A percentile compares a stretch with the other conserved stretches of the same genome.
Conservation (phyloP, 2,888 invertebrate species). For the Drosophila parthenogenetica region DNA sequence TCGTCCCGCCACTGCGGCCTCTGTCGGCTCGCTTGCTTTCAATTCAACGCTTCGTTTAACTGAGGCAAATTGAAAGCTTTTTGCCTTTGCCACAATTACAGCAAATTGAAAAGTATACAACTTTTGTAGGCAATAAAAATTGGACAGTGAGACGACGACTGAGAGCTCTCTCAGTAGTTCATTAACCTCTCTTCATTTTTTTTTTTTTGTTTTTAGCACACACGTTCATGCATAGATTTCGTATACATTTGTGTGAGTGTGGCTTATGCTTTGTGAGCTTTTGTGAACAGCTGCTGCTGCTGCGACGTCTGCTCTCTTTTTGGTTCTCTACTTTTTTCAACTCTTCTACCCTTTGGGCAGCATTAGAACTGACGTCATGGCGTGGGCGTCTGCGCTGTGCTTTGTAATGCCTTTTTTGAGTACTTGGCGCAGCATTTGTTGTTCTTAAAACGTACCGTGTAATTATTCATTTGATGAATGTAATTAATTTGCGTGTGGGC, state of each 20-base stretch:
- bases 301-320: slow-evolving; percentile 14
- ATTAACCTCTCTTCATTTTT: slow-evolving; percentile 54
- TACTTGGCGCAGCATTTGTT: slow-evolving; percentile 39
- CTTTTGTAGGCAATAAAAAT: slow-evolving; percentile 72
- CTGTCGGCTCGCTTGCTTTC: slow-evolving; percentile 58
- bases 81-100: slow-evolving; percentile 66
- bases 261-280: slow-evolving; percentile 38
- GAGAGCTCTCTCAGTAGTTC: slow-evolving; percentile 52
- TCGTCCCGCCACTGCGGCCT: too few relatives aligned
- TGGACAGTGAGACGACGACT: slow-evolving; percentile 59
- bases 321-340: neutral
- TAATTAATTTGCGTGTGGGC: slow-evolving; percentile 47
- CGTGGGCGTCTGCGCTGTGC: slow-evolving; percentile 56
- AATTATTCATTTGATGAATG: slow-evolving; percentile 61
- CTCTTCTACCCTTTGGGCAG: slow-evolving; percentile 11
- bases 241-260: slow-evolving; percentile 17
- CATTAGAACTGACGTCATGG: slow-evolving; percentile 53
- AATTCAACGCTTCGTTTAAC: slow-evolving; percentile 80
- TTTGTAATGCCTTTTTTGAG: slow-evolving; percentile 62
- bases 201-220: slow-evolving; percentile 39
- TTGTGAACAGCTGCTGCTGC: slow-evolving; percentile 21
- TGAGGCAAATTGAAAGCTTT: slow-evolving; percentile 76
- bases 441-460: slow-evolving; percentile 53
- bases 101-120: slow-evolving; percentile 70
- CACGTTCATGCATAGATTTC: neutral